Base-by-base conservation (phyloP, 1,140 invertebrate genomes). In the Lysiphlebus fabarum region DNA sequence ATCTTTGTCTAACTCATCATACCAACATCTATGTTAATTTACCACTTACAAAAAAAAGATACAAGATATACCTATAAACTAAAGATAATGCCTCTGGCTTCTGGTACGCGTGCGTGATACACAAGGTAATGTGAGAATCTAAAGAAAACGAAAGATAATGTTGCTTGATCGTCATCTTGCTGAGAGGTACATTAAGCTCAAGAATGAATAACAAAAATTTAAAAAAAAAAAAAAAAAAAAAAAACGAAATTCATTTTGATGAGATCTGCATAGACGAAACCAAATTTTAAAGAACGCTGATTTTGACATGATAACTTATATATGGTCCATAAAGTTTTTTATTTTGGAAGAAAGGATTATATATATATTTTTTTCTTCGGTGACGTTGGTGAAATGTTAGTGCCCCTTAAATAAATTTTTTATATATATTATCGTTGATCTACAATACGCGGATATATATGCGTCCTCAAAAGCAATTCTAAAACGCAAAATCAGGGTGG, bases 11-110 rank as follows among this genome's bases (percentile, higher is more conserved):
- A 26, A 26, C 17, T 26, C 17, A 4, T 4, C 17, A 4, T 26
- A 26, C 17, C 17, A 26, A 26, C 17, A 26, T 26, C 17, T 26
- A 26, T 26, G 17, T 26, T 26, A 26, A 26, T 26, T 26, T 26
- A 26, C 17, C 17, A 65, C 55, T 12, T 57, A 47, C 11, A 57
- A 48, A 7, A 44, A 14, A 12, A 57, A 38, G n/a, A n/a, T n/a
- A n/a, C n/a, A n/a, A n/a, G n/a, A n/a, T n/a, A n/a, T n/a, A n/a
- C n/a, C n/a, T n/a, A 58, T 45, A 50, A 53, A 53, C 53, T 56
- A 68, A 69, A 73, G 71, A 75, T 73, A 73, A 72, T 70, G 75
- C 75, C 75, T 70, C 63, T 56, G 74, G 75, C 69, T 57, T 56
- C 59, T 53, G 56, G 61, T 59, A 59, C 66, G 54, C 54, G 62